phyloP scores from a whole-genome alignment of 2,888 invertebrate species.

The Diogma glabrata region DNA sequence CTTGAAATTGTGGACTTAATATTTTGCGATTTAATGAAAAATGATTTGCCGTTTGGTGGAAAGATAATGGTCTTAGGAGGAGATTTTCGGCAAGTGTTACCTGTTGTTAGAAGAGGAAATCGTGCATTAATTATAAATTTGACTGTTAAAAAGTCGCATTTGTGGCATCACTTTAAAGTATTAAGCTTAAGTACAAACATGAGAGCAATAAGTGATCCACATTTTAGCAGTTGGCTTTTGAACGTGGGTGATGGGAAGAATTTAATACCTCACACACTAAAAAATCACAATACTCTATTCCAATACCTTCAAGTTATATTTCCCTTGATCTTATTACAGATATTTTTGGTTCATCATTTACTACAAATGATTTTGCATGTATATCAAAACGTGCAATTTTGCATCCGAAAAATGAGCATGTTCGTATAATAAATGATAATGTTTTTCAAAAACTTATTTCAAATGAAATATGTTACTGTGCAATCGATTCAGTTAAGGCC shows the following conservation, averaged over 20 bases:
- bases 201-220: neutral
- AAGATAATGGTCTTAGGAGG: neutral
- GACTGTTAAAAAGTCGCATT: neutral
- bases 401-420: neutral
- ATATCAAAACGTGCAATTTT: neutral
- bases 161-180: neutral
- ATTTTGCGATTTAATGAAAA: neutral
- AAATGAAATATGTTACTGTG: neutral
- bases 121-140: neutral
- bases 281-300: too few species aligned
- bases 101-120: neutral
- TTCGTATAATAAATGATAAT: neutral
- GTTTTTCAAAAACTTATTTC: neutral
- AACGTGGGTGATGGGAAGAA: too few species aligned
- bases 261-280: too few species aligned
- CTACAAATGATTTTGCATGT: too few species aligned
- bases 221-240: too few species aligned
- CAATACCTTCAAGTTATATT: too few species aligned
- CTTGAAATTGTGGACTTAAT: too few species aligned
- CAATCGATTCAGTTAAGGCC: neutral
- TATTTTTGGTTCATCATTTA: too few species aligned
- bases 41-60: neutral
- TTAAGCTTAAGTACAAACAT: neutral
- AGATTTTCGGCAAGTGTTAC: conserved; percentile 1
- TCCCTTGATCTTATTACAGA: too few species aligned